Evolutionary conservation across 2,113 vertebrate genomes (phyloP).

Genomic region (Caracal caracal): DNA sequence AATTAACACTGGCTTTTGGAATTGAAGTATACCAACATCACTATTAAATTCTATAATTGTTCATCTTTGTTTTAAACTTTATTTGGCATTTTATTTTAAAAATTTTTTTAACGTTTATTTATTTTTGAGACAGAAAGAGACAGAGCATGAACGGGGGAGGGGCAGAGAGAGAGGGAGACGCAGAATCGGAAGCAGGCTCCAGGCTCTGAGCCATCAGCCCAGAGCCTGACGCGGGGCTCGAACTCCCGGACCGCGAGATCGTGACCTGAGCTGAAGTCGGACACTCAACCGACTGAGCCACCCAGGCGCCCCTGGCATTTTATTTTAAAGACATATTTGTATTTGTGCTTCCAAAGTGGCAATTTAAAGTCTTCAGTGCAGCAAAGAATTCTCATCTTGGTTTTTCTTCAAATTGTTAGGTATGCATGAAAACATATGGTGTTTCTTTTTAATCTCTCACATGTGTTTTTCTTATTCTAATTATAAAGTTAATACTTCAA

Average conservation of each 20-base stretch:
- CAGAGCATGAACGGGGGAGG: no score
- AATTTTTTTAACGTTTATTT: no score
- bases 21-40: not conserved
- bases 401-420: not conserved
- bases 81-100: not conserved
- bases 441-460: not conserved
- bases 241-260: no score
- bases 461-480: not conserved
- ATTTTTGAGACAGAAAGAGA: no score
- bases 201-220: no score
- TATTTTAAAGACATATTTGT: not conserved
- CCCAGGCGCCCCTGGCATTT: not conserved
- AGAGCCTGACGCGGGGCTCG: no score
- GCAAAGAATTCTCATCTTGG: not conserved
- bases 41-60: not conserved
- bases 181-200: no score
- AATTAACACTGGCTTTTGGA: not conserved
- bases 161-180: no score
- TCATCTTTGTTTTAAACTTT: not conserved
- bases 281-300: no score
- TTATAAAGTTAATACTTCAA: not conserved
- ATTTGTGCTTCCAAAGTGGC: not conserved
- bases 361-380: not conserved
- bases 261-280: no score
- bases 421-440: not conserved